Evolutionary conservation across 2,888 invertebrate genomes (phyloP), one percentile per base, ranked within the genome.

Genomic region (Myopa tessellatipennis): DNA sequence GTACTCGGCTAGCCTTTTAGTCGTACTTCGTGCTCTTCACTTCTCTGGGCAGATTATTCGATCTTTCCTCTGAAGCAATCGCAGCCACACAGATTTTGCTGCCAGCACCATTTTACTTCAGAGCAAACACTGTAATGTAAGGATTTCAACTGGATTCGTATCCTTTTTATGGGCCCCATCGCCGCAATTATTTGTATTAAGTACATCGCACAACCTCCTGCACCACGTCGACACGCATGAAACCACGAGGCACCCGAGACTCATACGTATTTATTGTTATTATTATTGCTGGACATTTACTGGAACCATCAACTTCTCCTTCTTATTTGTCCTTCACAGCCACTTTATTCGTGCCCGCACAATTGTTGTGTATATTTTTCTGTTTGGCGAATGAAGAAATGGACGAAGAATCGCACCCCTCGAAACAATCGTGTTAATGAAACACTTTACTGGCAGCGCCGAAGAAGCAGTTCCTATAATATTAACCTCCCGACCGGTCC

Each of bases 401-500:
- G 61, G 75, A 68, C 60, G 63, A 68, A 73, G 68, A 58, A 45
- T 73, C 14, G 76, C 61, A 65, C 69, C 70, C 77, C 58, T 69
- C 71, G 72, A 75, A 77, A 75, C 77, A 77, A 78, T 78, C 74
- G 78, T 69, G 58, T 80, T 80, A 80, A 79, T 79, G 79, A 74
- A 78, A 77, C 79, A 79, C 78, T 79, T 79, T 78, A 72, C 71
- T 74, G 52, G 26, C 72, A 71, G 74, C 74, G 74, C 16, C 36
- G 50, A 65, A n/a, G 58, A n/a, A n/a, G 45, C 71, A 10, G 10
- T 45, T 45, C 6, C 14, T 40, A 16, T 36, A 14, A 52, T 71
- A 65, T 72, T 67, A 67, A 58, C 72, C 63, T 14, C 65, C n/a
- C 12, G 63, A 74, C 73, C 40, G 38, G 45, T 63, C 73, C n/a